Evolutionary conservation across 2,797 vertebrate species (phyloP), one percentile per base, ranked within the genome.

Genomic region (Enteromius mattozi): DNA sequence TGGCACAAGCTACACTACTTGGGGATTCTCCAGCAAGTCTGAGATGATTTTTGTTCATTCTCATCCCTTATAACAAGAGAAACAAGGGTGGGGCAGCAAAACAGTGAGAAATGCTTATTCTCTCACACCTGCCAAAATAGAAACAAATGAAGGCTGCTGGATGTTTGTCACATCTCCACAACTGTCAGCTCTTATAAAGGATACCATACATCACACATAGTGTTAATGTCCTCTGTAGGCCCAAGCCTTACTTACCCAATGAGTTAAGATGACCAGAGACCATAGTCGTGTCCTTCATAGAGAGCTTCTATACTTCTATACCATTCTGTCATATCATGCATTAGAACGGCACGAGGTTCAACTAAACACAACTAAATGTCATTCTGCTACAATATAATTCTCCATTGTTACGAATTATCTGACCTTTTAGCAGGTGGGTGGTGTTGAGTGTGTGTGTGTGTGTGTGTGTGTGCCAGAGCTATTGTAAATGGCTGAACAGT

Each of bases 141-240:
- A 74, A 45, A 65, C 68, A 72, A 77, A 80, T 49, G 33, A 47
- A 82, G 78, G 21, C 54, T 85, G 69, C 63, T 85, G 65, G 40
- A 78, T 90, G 63, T 88, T 88, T 88, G 71, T 89, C 84, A 91
- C 12, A 72, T 49, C 84, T 42, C n/a, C 76, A 88, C 68, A 63
- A 72, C 24, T 87, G 85, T 89, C 87, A 89, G 40, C 54, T 82
- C 71, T 54, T 40, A 85, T 83, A 88, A 82, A 81, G 59, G 42
- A 35, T 27, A 61, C 47, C 33, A 83, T 63, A 33, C 61, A 65
- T 65, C 27, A 33, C 27, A 65, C 87, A 81, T 85, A 88, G 47
- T 40, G 51, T 47, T 77, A 27, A 78, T 66, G 61, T 77, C 61
- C 70, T 75, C 3, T 74, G 42, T 27, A 37, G 66, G 35, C 42